phyloP scores from a whole-genome alignment of 2,888 invertebrate species.

The Drosophila austrosaltans region DNA sequence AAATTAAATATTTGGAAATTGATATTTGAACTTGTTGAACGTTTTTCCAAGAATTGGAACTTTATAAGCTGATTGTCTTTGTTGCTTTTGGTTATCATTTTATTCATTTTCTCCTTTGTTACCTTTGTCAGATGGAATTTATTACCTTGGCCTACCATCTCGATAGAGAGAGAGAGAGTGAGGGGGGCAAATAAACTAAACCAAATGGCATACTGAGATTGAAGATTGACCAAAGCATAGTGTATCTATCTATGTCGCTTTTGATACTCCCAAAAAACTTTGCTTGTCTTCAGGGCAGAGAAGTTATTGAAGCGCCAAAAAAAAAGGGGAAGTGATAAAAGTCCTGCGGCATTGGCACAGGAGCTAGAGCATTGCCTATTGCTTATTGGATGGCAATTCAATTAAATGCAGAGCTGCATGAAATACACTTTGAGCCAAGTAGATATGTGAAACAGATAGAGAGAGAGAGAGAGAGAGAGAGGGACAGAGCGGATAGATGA shows the following conservation, averaged over 20 bases:
- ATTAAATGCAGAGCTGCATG: constrained; percentile 76
- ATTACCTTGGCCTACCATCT: too few relatives aligned
- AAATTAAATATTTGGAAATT: neutral
- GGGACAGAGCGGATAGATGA: neutral
- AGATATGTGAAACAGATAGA: neutral
- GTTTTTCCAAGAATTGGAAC: neutral
- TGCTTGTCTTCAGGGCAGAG: constrained; percentile 3
- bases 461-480: too few relatives aligned
- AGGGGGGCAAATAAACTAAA: neutral
- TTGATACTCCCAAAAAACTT: neutral
- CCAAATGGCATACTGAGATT: neutral
- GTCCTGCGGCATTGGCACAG: constrained; percentile 38
- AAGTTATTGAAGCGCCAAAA: constrained; percentile 11
- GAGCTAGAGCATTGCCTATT: constrained; percentile 39
- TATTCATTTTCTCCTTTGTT: neutral
- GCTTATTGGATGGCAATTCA: constrained; percentile 57
- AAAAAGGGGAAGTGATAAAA: constrained; percentile 21
- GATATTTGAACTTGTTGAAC: neutral
- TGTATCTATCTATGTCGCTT: neutral
- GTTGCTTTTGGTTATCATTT: neutral
- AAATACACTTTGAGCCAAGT: constrained; percentile 60
- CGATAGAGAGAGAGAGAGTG: too few relatives aligned
- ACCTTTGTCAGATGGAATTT: too few relatives aligned
- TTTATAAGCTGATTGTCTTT: constrained; percentile 1
- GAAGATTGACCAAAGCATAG: too few relatives aligned